A percentile compares a stretch with the other conserved stretches of the same genome.
Conservation (phyloP, 2,888 invertebrate genomes). For the Spicauda simplicius region DNA sequence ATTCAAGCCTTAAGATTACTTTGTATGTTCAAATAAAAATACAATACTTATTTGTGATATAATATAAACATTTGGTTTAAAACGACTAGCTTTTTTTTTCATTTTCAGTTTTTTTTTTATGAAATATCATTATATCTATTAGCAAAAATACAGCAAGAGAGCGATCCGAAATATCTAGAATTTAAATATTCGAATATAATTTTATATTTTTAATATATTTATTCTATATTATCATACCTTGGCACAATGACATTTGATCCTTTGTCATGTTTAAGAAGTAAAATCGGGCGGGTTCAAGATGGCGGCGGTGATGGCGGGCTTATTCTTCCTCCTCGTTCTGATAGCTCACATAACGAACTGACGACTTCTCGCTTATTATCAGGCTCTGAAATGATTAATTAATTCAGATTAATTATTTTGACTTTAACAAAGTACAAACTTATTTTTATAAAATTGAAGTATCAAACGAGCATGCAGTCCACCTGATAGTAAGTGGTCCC, state of each 20-base stretch:
- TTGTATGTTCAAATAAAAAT: neutral
- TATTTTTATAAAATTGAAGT: too few species aligned
- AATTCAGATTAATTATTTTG: too few species aligned
- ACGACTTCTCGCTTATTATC: slow-evolving; percentile 95
- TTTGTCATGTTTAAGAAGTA: slow-evolving; percentile 32
- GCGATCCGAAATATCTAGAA: slow-evolving; percentile 14
- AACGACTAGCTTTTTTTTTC: slow-evolving; percentile 15
- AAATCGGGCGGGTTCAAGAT: slow-evolving; percentile 57
- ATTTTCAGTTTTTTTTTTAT: slow-evolving; percentile 7
- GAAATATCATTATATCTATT: slow-evolving; percentile 13
- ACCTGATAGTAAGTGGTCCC: too few species aligned
- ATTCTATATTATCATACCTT: slow-evolving; percentile 40
- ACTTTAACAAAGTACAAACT: too few species aligned
- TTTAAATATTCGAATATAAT: slow-evolving; percentile 36
- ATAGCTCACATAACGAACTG: slow-evolving; percentile 97
- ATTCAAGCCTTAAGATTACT: too few species aligned
- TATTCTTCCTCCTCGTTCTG: slow-evolving; percentile 95
- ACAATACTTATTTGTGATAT: neutral
- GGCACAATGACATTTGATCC: slow-evolving; percentile 26
- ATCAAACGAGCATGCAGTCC: too few species aligned
- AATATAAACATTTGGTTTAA: neutral
- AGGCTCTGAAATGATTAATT: slow-evolving; percentile 87
- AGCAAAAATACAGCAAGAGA: slow-evolving; percentile 36
- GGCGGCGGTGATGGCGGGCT: slow-evolving; percentile 55
- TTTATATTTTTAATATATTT: neutral